Conservation (phyloP, 2,888 invertebrate genomes). For the Pecten maximus region DNA sequence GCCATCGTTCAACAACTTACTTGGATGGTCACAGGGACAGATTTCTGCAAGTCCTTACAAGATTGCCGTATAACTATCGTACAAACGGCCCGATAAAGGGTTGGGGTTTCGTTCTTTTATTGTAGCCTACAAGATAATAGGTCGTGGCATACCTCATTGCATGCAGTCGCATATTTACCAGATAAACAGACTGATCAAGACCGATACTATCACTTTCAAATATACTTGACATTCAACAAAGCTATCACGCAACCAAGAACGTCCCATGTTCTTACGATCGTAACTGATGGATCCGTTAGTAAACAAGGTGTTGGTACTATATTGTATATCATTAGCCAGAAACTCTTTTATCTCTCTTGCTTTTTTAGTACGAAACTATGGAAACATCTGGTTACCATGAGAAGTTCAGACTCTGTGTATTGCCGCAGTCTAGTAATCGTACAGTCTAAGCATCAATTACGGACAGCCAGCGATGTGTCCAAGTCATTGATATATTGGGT, state of each 20-base stretch:
- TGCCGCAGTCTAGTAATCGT: constrained; percentile 60
- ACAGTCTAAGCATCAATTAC: constrained; percentile 56
- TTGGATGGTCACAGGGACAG: no score
- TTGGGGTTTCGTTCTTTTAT: no score
- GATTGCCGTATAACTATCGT: no score
- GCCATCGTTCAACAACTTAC: no score
- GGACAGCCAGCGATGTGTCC: constrained; percentile 64
- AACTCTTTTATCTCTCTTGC: constrained; percentile 55
- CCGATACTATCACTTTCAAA: no score
- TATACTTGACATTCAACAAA: no score
- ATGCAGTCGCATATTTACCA: no score
- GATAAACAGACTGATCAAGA: no score
- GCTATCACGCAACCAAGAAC: constrained; percentile 51
- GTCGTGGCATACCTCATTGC: no score
- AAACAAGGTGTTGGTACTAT: constrained; percentile 63
- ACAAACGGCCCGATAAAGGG: no score
- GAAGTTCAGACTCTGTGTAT: constrained; percentile 65
- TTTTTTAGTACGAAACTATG: constrained; percentile 66
- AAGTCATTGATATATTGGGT: constrained; percentile 60
- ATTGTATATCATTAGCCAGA: constrained; percentile 57
- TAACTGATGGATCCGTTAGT: constrained; percentile 57
- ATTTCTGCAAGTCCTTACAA: no score
- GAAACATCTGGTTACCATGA: constrained; percentile 64
- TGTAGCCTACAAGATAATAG: no score
- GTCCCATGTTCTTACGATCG: constrained; percentile 54